Base-by-base conservation (phyloP, 1,140 invertebrate species). In the Nylanderia fulva region DNA sequence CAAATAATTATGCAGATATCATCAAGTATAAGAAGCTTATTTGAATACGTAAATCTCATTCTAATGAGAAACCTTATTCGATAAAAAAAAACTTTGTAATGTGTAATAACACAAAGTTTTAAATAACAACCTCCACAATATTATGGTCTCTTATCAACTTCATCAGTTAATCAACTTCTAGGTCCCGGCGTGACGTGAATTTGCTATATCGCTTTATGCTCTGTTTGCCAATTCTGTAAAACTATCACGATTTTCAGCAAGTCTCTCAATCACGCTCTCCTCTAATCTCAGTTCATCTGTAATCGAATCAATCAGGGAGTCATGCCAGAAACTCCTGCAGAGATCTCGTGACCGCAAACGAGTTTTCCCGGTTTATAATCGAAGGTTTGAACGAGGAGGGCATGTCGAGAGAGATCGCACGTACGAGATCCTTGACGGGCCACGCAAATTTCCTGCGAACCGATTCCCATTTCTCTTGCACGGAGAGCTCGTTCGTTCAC, bases 391-490 rank as follows among this genome's bases (percentile, higher is more conserved):
- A 48, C 69, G 27, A 48, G 13, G 29, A 33, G n/a, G 39, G 24
- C 80, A n/a, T 61, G 60, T 84, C 71, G 58, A 27, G 29, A n/a
- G n/a, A 48, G 69, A 84, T 84, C 71, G 56, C 42, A 63, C 61
- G 36, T 79, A 77, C 58, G 48, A 58, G 80, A 89, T 86, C 74
- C 33, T 63, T 66, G 87, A 86, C 87, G 88, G 69, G 88, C 88
- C 87, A 90, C 88, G 88, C 87, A 80, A 89, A 7, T 80, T 86
- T 39, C 69, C 33, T 36, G 48, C 39, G 74, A 85, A 13, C 82
- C 36, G 76, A 87, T 87, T 72, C 36, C 64, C 11, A 87, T 79
- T 71, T 39, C 54, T 36, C 60, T 33, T 69, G 66, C 29, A 1
- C 21, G 52, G 84, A n/a, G n/a, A 66, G 68, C 84, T 71, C 87